Base-by-base conservation (phyloP, 53 echinoderm and acorn worm genomes). In the Crossaster papposus region DNA sequence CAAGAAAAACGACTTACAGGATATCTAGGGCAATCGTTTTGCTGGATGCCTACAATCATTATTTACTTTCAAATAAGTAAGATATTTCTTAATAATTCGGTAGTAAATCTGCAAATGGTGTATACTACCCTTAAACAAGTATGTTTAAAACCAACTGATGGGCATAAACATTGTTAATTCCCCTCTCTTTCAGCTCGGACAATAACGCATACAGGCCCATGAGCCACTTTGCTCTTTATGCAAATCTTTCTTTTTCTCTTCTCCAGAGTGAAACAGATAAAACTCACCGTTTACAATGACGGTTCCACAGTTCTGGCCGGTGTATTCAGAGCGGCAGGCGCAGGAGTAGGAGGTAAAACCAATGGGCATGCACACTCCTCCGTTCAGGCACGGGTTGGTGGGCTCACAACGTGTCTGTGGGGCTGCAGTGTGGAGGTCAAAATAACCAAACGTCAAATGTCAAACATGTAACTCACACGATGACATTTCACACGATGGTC, bases 361-460 rank as follows among this genome's bases (percentile, higher is more conserved):
- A 32, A 55, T 68, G 51, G 84, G 55, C 28, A 91, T 62, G 89
- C 96, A 96, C 4, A 75, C 89, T 65, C 92, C 96, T 31, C 84
- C 92, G 65, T 96, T 96, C 82, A 81, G 75, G 51, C 96, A 96
- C 9, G 97, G 97, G 62, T 81, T 95, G 24, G 89, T 95, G 24
- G 89, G 78, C 52, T 76, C 36, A 73, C 96, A 96, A 34, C 26
- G 70, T 11, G 54, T 79, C 64, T 68, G 73, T 18, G 93, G 91
- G 65, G 83, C 78, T 87, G 65, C 26, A 35, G 65, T 72, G 52
- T 44, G 44, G 55, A 81, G 13, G 36, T 71, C 23, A 32, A 33
- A 54, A 88, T 44, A 63, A 72, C 8, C 36, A 65, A 51, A n/a
- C 44, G 51, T 78, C 75, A 53, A 58, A 29, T 3, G 6, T 18